A percentile compares a stretch with the other conserved stretches of the same genome.
phyloP scores from a whole-genome alignment of 2,797 vertebrate genomes.

The Austrolebias charrua region DNA sequence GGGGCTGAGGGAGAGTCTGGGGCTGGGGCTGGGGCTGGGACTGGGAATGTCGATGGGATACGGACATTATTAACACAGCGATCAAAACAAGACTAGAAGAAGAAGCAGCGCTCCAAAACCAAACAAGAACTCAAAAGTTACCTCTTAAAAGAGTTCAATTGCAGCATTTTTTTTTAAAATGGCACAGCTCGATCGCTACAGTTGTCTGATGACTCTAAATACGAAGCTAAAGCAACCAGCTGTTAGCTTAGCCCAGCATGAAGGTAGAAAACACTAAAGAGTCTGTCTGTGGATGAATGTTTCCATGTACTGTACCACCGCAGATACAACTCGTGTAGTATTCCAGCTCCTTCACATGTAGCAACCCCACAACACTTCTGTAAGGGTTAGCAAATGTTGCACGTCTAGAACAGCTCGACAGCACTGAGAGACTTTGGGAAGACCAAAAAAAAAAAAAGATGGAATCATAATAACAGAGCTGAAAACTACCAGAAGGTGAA shows the following conservation, averaged over 20 bases:
- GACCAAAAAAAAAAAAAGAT: too few species aligned
- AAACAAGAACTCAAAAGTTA: neutral
- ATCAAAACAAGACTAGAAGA: neutral
- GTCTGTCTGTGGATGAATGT: neutral
- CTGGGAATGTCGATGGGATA: conserved; percentile 66
- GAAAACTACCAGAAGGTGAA: too few species aligned
- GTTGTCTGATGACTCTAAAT: neutral
- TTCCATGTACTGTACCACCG: too few species aligned
- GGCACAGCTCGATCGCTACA: neutral
- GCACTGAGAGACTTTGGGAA: neutral
- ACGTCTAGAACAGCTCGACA: too few species aligned
- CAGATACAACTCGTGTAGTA: too few species aligned
- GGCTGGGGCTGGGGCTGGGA: conserved; percentile 55
- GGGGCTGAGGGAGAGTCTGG: conserved; percentile 90
- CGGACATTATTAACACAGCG: conserved; percentile 52
- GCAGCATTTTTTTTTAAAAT: neutral
- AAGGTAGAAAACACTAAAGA: neutral
- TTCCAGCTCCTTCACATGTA: too few species aligned
- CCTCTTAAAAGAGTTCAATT: neutral
- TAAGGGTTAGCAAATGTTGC: too few species aligned
- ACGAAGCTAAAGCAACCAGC: conserved; percentile 5
- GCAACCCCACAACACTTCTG: conserved; percentile 10
- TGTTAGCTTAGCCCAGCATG: neutral
- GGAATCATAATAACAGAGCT: neutral
- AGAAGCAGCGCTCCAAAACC: neutral